phyloP scores from a whole-genome alignment of 2,113 vertebrate species.

The Donacobius atricapilla region DNA sequence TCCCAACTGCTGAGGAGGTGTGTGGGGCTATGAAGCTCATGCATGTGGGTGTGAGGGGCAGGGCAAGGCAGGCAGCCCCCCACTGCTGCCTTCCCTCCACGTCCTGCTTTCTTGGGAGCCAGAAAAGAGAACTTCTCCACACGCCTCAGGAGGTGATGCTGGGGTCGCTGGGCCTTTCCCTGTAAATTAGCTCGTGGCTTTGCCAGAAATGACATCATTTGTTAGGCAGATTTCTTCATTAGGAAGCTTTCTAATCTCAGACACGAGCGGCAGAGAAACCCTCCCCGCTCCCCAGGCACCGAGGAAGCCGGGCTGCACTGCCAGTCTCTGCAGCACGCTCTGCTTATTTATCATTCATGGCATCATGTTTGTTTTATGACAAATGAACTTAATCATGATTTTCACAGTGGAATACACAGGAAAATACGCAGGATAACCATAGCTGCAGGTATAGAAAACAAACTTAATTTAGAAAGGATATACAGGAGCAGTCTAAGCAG shows the following conservation, averaged over 20 bases:
- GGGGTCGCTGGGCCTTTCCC: not conserved
- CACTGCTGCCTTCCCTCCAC: not conserved
- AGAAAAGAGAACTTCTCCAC: not conserved
- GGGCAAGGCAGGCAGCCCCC: not conserved
- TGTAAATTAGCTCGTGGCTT: not conserved
- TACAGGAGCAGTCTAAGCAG: not conserved
- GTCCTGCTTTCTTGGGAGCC: not conserved
- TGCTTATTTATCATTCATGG: conserved; percentile 42
- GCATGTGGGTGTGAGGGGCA: not conserved
- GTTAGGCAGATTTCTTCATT: conserved; percentile 39
- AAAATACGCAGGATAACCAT: not conserved
- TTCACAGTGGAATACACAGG: conserved; percentile 29
- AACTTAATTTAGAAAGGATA: conserved; percentile 3
- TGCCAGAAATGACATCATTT: conserved; percentile 26
- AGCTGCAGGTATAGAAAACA: conserved; percentile 15
- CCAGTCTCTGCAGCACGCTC: not conserved
- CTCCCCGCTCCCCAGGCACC: not conserved
- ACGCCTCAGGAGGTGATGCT: not conserved
- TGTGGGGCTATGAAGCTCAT: accelerated
- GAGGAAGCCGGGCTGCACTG: not conserved
- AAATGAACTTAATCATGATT: conserved; percentile 27
- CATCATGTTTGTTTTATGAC: conserved; percentile 43
- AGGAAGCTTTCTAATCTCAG: conserved; percentile 25
- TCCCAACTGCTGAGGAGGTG: not conserved
- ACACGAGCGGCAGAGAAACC: not conserved